Conservation (phyloP, 2,113 vertebrate genomes). For the Nerophis ophidion region DNA sequence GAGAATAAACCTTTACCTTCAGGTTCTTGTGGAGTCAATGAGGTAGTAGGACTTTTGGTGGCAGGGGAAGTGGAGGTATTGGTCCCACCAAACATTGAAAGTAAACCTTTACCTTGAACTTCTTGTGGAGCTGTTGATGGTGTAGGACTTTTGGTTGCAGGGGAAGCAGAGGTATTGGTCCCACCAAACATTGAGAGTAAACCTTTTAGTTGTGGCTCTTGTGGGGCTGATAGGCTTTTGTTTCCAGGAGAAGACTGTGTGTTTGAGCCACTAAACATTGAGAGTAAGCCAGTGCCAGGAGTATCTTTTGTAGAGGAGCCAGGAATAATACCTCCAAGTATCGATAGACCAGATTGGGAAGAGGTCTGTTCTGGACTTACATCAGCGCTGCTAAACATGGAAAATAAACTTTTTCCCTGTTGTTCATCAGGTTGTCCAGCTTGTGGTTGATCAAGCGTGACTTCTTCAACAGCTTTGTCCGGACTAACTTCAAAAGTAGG, state of each 20-base stretch:
- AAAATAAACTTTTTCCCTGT: constrained; percentile 56
- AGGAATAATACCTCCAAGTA: constrained; percentile 68
- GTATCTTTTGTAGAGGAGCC: constrained; percentile 59
- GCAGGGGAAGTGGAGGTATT: constrained; percentile 33
- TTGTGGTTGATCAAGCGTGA: constrained; percentile 24
- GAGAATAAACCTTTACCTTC: constrained; percentile 65
- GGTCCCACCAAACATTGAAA: constrained; percentile 65
- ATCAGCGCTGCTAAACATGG: constrained; percentile 54
- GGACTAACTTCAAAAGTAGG: constrained; percentile 11
- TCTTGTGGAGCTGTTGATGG: constrained; percentile 45
- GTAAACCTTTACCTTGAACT: constrained; percentile 56
- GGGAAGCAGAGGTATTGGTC: constrained; percentile 13
- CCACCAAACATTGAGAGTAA: constrained; percentile 68
- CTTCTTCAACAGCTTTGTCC: constrained; percentile 27
- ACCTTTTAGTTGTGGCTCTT: constrained; percentile 59
- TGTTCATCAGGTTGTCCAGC: constrained; percentile 40
- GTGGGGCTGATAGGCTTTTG: constrained; percentile 1
- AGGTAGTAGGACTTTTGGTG: constrained; percentile 31
- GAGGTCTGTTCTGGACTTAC: constrained; percentile 37
- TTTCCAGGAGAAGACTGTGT: not conserved
- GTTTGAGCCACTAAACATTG: constrained; percentile 66
- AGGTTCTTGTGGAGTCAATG: constrained; percentile 47
- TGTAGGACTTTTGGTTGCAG: not conserved
- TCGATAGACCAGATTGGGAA: constrained; percentile 55
- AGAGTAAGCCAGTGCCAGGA: constrained; percentile 64